Percentiles rank a stretch among this genome's conserved stretches.
phyloP scores from a whole-genome alignment of 1,140 invertebrate genomes.

The Drosophila persimilis region DNA sequence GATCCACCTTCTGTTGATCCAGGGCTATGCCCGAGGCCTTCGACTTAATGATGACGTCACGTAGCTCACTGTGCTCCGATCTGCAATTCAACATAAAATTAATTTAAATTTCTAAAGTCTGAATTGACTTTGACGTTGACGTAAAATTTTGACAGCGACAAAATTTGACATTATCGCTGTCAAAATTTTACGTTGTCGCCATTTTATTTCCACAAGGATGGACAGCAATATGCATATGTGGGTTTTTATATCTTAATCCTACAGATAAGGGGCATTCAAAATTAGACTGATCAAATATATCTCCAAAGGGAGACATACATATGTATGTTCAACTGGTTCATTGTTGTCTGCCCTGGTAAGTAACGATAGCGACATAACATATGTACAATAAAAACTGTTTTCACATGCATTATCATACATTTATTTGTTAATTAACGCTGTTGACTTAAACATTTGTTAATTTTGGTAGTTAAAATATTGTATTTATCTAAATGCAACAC shows the following conservation, averaged over 20 bases:
- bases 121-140: too few relatives aligned
- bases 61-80: slow-evolving; percentile 59
- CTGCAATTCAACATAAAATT: slow-evolving; percentile 37
- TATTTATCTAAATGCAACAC: slow-evolving; percentile 24
- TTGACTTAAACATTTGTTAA: too few relatives aligned
- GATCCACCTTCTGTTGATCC: slow-evolving; percentile 75
- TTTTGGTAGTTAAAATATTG: neutral
- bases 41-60: slow-evolving; percentile 73
- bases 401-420: too few relatives aligned
- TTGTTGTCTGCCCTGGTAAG: neutral
- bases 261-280: too few relatives aligned
- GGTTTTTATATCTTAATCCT: too few relatives aligned
- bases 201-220: slow-evolving; percentile 56
- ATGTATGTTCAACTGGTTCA: slow-evolving; percentile 1
- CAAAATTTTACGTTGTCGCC: slow-evolving; percentile 17
- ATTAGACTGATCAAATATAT: too few relatives aligned
- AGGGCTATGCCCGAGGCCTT: slow-evolving; percentile 60
- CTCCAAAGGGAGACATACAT: neutral
- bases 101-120: neutral
- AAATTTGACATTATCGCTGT: too few relatives aligned
- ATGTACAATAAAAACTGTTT: neutral
- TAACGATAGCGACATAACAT: slow-evolving; percentile 19
- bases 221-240: neutral
- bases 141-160: too few relatives aligned
- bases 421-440: too few relatives aligned